Conservation (phyloP, 2,888 invertebrate species). For the Chrysolina haemoptera region DNA sequence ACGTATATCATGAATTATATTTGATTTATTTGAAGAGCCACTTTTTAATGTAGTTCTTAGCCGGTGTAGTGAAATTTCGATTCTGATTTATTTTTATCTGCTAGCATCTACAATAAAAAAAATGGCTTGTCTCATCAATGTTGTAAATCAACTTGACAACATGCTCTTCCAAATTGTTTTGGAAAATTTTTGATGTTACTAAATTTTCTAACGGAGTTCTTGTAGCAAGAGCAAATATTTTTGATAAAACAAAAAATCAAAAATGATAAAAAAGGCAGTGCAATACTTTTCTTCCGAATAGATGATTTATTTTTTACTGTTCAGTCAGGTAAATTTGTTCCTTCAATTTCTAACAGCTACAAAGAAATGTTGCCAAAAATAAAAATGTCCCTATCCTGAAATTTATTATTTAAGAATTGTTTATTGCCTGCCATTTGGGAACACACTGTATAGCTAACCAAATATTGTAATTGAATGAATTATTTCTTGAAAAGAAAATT, state of each 20-base stretch:
- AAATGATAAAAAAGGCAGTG: slow-evolving; percentile 32
- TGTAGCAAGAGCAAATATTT: slow-evolving; percentile 32
- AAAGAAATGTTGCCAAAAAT: neutral
- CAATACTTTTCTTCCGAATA: neutral
- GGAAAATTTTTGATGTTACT: slow-evolving; percentile 35
- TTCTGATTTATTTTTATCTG: neutral
- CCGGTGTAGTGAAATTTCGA: neutral
- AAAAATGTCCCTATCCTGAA: neutral
- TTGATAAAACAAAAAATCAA: slow-evolving; percentile 40
- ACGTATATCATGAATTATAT: neutral
- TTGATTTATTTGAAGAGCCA: neutral
- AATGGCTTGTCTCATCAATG: slow-evolving; percentile 19
- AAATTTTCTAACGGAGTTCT: slow-evolving; percentile 31
- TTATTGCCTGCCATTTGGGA: slow-evolving; percentile 31
- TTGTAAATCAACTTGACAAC: slow-evolving; percentile 25
- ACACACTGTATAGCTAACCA: slow-evolving; percentile 41
- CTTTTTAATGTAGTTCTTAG: slow-evolving; percentile 4
- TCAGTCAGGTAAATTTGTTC: neutral
- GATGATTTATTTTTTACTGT: neutral
- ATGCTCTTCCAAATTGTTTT: slow-evolving; percentile 37
- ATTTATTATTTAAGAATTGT: neutral
- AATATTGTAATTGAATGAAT: slow-evolving; percentile 32
- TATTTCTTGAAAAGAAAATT: slow-evolving; percentile 42
- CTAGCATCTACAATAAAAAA: slow-evolving; percentile 15
- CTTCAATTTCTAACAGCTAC: neutral